A percentile compares a stretch with the other conserved stretches of the same genome.
Evolutionary conservation across 1,140 invertebrate species (phyloP).

Genomic region (Anthonomus grandis): DNA sequence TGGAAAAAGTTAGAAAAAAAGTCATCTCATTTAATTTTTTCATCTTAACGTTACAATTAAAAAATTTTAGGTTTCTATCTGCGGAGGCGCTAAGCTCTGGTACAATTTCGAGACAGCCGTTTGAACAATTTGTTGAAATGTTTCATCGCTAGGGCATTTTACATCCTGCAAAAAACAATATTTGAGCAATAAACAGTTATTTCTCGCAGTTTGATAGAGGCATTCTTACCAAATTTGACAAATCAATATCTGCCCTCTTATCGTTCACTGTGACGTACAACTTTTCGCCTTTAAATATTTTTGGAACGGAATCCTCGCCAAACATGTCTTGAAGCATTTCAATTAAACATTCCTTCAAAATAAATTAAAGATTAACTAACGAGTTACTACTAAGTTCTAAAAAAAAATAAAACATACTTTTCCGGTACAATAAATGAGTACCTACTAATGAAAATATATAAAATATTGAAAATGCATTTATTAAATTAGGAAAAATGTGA

Average conservation of each 20-base stretch:
- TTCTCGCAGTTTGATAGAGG: background rate
- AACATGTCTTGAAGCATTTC: conserved; percentile 95
- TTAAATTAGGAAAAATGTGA: too few relatives aligned
- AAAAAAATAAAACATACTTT: background rate
- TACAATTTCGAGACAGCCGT: conserved; percentile 83
- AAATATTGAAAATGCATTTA: too few relatives aligned
- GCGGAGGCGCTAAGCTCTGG: conserved; percentile 73
- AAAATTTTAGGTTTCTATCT: conserved; percentile 24
- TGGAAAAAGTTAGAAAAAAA: too few relatives aligned
- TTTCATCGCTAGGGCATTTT: conserved; percentile 74
- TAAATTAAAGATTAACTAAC: conserved; percentile 13
- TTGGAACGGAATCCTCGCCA: conserved; percentile 90
- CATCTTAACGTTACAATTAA: too few relatives aligned
- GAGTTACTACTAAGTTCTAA: background rate
- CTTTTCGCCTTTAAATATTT: conserved; percentile 89
- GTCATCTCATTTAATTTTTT: too few relatives aligned
- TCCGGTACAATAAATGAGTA: too few relatives aligned
- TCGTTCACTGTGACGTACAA: conserved; percentile 82
- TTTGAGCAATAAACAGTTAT: too few relatives aligned
- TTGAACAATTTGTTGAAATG: conserved; percentile 78
- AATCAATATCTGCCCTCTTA: conserved; percentile 82
- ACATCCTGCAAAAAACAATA: conserved; percentile 63
- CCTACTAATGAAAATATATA: too few relatives aligned
- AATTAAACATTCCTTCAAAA: conserved; percentile 78
- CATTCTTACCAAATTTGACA: conserved; percentile 66